These are phyloP conservation scores for Eupithecia subumbrata DNA, from an alignment of 2,888 invertebrate genomes.

Conservation along the genomic window DNA sequence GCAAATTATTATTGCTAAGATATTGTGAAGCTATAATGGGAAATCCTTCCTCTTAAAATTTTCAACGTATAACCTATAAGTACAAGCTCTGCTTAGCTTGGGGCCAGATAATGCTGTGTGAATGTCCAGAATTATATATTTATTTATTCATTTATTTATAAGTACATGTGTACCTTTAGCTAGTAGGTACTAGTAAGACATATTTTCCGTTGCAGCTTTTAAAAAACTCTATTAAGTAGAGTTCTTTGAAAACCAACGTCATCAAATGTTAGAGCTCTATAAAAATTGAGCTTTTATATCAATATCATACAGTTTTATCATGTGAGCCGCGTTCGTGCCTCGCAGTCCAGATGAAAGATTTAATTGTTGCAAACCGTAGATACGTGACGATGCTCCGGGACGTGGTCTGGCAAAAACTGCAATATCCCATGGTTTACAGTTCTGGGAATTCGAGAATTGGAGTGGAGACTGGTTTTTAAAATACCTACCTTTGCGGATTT, in stretches of 20 bases:
- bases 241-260: background rate
- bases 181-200: background rate
- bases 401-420: slow-evolving; percentile 46
- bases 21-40: background rate
- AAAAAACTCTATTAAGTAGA: background rate
- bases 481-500: slow-evolving; percentile 23
- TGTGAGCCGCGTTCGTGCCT: slow-evolving; percentile 35
- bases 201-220: background rate
- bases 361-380: slow-evolving; percentile 58
- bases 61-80: background rate
- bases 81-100: too few relatives aligned
- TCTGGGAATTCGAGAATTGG: slow-evolving; percentile 24
- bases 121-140: too few relatives aligned
- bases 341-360: slow-evolving; percentile 49
- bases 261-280: background rate
- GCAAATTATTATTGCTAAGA: slow-evolving; percentile 20
- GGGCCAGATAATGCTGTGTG: too few relatives aligned
- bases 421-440: slow-evolving; percentile 37
- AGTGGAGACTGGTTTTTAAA: slow-evolving; percentile 25
- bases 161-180: background rate
- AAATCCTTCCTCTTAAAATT: background rate
- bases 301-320: slow-evolving; percentile 29
- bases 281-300: slow-evolving; percentile 15
- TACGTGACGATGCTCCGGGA: slow-evolving; percentile 55
- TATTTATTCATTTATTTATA: too few relatives aligned